Percentiles rank a stretch among this genome's conserved stretches.
phyloP scores from a whole-genome alignment of 1,140 invertebrate species.

The Aphidius gifuensis region DNA sequence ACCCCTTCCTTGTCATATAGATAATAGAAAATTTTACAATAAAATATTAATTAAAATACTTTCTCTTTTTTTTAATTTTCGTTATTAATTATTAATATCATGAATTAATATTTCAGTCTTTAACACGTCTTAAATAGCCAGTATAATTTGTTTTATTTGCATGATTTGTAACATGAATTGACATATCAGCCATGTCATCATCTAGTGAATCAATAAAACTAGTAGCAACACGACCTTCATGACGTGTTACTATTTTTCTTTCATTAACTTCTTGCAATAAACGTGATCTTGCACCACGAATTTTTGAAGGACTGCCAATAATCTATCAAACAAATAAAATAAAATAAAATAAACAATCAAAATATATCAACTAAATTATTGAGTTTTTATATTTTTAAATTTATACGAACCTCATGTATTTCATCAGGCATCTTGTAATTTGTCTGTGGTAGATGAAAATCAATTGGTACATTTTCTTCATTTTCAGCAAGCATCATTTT shows the following conservation, averaged over 20 bases:
- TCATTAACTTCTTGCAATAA: constrained; percentile 4
- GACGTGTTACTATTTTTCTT: neutral
- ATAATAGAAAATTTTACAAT: too few species aligned
- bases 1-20: too few species aligned
- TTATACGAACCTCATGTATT: neutral
- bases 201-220: too few species aligned
- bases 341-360: neutral
- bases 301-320: constrained; percentile 2
- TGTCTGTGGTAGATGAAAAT: neutral
- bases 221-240: neutral
- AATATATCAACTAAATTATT: neutral
- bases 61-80: too few species aligned
- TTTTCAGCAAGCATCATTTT: too few species aligned
- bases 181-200: neutral
- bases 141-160: constrained; percentile 11
- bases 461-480: too few species aligned
- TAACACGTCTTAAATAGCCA: neutral
- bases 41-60: too few species aligned
- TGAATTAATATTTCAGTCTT: too few species aligned
- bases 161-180: constrained; percentile 12
- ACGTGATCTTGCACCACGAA: neutral
- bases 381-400: neutral
- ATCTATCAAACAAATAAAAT: neutral
- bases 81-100: too few species aligned
- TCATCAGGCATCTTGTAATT: neutral